Evolutionary conservation across 2,113 vertebrate genomes (phyloP).

Genomic region (Prolemur simus): DNA sequence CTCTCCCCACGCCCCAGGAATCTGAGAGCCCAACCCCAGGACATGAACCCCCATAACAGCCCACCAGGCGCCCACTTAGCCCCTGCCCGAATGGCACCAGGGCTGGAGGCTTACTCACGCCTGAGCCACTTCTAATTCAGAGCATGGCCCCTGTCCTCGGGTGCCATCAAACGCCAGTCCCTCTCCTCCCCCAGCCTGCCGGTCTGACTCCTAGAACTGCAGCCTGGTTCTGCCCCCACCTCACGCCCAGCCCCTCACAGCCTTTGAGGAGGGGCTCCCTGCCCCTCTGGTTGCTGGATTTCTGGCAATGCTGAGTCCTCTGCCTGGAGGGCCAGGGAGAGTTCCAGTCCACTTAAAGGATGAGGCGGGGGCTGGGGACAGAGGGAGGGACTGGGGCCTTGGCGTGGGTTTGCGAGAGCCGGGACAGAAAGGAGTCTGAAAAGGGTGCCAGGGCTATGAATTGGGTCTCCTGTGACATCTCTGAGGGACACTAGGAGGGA

Average conservation of each 20-base stretch:
- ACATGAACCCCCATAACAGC: fast-evolving
- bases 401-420: not conserved
- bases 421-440: not conserved
- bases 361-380: fast-evolving
- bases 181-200: not conserved
- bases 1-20: too few relatives aligned
- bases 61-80: fast-evolving
- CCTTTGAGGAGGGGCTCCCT: not conserved
- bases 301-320: not conserved
- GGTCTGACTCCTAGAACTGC: fast-evolving
- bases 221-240: fast-evolving
- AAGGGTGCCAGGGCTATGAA: conserved; percentile 14
- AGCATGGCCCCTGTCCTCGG: not conserved
- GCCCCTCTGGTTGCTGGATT: not conserved
- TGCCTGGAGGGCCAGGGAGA: not conserved
- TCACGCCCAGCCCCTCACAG: fast-evolving
- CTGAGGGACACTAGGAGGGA: not conserved
- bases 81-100: not conserved
- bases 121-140: not conserved
- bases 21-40: not conserved
- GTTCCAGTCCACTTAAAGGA: not conserved
- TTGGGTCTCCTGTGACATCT: not conserved
- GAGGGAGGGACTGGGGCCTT: not conserved
- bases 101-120: not conserved
- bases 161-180: not conserved